Evolutionary conservation across 2,888 invertebrate genomes (phyloP), one percentile per base, ranked within the genome.

Genomic region (Callosobruchus maculatus): DNA sequence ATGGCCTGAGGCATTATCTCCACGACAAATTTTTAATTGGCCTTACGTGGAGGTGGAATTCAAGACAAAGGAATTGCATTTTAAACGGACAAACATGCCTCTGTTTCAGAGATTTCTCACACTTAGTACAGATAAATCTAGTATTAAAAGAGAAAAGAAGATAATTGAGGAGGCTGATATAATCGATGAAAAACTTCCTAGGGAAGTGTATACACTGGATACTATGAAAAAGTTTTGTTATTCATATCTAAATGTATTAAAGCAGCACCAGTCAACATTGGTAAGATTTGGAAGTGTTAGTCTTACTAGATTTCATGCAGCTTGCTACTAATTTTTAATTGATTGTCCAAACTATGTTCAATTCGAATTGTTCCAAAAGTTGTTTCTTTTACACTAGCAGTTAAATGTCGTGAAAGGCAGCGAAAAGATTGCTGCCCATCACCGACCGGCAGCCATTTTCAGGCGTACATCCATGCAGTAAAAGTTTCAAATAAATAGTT

Each of bases 1-100:
- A 13, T 75, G 76, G 73, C 71, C 49, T 18, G 66, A 72, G 26
- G 70, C 22, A 20, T 72, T 78, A 26, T 74, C 73, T 20, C 70
- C 71, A 70, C 74, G 71, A 70, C 78, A 78, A 49, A 68, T 78
- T n/a, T 73, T 76, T 26, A 78, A 77, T 67, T 78, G 78, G 78
- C 78, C 78, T 67, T 72, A 67, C 49, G 72, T 76, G 21, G 78
- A 77, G 70, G 70, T 77, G 9, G 76, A 78, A 71, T 78, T 75
- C 70, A 72, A 72, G 7, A 76, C 74, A 0, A 73, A 74, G 21
- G 71, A 78, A 71, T 73, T 78, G 21, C 74, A 76, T 71, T 78
- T 78, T 71, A 77, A 75, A 67, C 74, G 78, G 71, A 75, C 71
- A 67, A 78, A 76, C 66, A 73, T 49, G 18, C 78, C 77, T 31